phyloP scores from a whole-genome alignment of 2,888 invertebrate genomes.

The Chorisops tibialis region DNA sequence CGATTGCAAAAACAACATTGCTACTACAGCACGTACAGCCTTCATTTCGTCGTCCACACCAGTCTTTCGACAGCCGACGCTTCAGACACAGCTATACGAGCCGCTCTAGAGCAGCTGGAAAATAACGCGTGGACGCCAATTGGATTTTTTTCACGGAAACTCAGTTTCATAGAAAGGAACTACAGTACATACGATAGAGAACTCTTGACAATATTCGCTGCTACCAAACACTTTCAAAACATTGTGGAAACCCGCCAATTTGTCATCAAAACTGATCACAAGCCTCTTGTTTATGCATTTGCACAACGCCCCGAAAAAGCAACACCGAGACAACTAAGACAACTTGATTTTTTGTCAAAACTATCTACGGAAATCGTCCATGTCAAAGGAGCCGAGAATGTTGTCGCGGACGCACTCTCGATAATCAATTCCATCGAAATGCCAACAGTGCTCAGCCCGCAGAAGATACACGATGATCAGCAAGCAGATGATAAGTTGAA shows the following conservation, averaged over 20 bases:
- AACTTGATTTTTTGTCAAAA: conserved; percentile 32
- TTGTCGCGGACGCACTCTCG: conserved; percentile 14
- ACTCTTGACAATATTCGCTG: conserved; percentile 43
- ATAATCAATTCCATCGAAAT: too few relatives aligned
- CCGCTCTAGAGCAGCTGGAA: background rate
- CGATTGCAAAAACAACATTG: too few relatives aligned
- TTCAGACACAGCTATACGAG: background rate
- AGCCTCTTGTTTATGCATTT: conserved; percentile 37
- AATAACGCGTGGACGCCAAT: background rate
- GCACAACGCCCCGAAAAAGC: conserved; percentile 36
- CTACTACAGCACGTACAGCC: too few relatives aligned
- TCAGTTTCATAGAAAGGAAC: conserved; percentile 40
- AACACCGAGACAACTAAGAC: conserved; percentile 42
- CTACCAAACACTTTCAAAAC: conserved; percentile 5
- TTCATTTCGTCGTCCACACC: too few relatives aligned
- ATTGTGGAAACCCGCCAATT: conserved; percentile 27
- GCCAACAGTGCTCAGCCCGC: too few relatives aligned
- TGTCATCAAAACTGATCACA: conserved; percentile 27
- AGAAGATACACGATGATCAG: too few relatives aligned
- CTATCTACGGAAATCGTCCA: conserved; percentile 21
- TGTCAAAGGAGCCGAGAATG: conserved; percentile 10
- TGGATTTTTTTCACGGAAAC: conserved; percentile 39
- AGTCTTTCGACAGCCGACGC: too few relatives aligned
- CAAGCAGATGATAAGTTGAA: too few relatives aligned
- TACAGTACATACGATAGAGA: conserved; percentile 45